These are phyloP conservation scores for Herpetotheres cachinnans DNA, from an alignment of 2,113 vertebrate genomes.

Conservation along the genomic window DNA sequence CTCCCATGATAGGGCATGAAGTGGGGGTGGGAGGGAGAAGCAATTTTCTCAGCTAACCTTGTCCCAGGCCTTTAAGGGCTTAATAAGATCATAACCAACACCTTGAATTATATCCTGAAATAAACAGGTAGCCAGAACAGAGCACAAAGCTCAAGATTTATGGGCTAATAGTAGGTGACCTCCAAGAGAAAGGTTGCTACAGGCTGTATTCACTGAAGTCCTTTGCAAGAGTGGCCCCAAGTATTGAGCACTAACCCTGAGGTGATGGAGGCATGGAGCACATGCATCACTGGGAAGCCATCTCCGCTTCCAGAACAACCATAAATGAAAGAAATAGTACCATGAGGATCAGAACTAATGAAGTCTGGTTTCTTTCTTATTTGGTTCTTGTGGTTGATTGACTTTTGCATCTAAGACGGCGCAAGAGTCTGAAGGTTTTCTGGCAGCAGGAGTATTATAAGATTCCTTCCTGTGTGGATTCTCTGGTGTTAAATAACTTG, in stretches of 20 bases:
- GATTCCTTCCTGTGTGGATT: neutral
- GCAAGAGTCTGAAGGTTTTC: neutral
- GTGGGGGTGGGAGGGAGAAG: neutral
- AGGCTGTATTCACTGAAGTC: neutral
- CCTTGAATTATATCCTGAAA: conserved; percentile 61
- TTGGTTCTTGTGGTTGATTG: conserved; percentile 6
- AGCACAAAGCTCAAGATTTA: conserved; percentile 38
- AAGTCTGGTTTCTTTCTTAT: conserved; percentile 24
- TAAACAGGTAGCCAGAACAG: conserved; percentile 43
- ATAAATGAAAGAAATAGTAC: conserved; percentile 32
- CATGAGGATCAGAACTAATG: neutral
- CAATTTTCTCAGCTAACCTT: conserved; percentile 62
- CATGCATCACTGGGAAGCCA: conserved; percentile 6
- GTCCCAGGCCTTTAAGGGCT: conserved; percentile 10
- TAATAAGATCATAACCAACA: conserved; percentile 52
- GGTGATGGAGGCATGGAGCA: neutral
- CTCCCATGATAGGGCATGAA: neutral
- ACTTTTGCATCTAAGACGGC: neutral
- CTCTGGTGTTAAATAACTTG: neutral
- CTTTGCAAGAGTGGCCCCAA: neutral
- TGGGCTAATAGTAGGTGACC: conserved; percentile 41
- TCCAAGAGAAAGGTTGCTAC: conserved; percentile 37
- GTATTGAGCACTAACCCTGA: neutral
- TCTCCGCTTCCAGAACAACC: neutral
- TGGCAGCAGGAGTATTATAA: neutral